Conservation (phyloP, 2,888 invertebrate species). For the Acronicta psi region DNA sequence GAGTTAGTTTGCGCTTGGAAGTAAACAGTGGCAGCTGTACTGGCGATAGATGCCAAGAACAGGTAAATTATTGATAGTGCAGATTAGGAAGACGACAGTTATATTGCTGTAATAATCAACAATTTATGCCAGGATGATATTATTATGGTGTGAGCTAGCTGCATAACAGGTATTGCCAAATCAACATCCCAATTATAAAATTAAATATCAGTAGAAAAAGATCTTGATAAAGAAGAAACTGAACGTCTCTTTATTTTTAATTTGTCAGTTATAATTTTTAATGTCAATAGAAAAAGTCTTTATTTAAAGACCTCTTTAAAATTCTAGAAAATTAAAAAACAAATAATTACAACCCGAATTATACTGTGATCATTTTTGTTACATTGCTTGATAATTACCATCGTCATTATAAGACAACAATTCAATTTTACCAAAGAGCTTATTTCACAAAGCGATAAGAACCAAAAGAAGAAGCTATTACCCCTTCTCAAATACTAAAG, state of each 20-base stretch:
- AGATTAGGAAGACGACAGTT: slow-evolving; percentile 44
- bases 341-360: slow-evolving; percentile 33
- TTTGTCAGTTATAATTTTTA: too few species aligned
- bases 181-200: too few species aligned
- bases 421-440: slow-evolving; percentile 54
- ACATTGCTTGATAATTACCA: slow-evolving; percentile 28
- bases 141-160: not conserved
- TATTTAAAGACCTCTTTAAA: slow-evolving; percentile 6
- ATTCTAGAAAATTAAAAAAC: slow-evolving; percentile 20
- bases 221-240: too few species aligned
- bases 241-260: too few species aligned
- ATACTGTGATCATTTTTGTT: slow-evolving; percentile 26
- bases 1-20: slow-evolving; percentile 16
- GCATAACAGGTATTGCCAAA: not conserved
- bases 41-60: slow-evolving; percentile 41
- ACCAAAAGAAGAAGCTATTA: slow-evolving; percentile 66
- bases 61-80: slow-evolving; percentile 43
- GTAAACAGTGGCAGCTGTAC: slow-evolving; percentile 37
- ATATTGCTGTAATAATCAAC: slow-evolving; percentile 23
- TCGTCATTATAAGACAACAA: slow-evolving; percentile 47
- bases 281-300: not conserved
- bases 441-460: slow-evolving; percentile 60
- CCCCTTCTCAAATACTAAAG: slow-evolving; percentile 70
- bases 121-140: slow-evolving; percentile 37
- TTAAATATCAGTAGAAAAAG: too few species aligned